Conservation (phyloP, 2,797 vertebrate genomes). For the Peromyscus eremicus region DNA sequence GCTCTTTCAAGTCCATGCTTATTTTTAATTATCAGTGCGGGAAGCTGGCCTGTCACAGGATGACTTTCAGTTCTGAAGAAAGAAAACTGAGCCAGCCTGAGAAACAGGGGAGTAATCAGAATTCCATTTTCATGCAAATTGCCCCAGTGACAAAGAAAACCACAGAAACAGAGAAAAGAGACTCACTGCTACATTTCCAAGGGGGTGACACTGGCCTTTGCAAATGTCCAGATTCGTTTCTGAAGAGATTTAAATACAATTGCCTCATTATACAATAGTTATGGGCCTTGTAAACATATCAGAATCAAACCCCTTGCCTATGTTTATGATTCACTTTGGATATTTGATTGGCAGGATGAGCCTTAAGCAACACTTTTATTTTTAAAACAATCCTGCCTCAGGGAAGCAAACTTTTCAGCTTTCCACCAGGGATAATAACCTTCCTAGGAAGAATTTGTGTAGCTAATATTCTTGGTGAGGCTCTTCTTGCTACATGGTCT, state of each 20-base stretch:
- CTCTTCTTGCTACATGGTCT: not conserved
- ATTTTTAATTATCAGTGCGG: constrained; percentile 80
- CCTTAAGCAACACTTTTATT: constrained; percentile 59
- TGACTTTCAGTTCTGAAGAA: constrained; percentile 63
- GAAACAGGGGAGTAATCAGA: constrained; percentile 59
- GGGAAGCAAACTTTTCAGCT: constrained; percentile 18
- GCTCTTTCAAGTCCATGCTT: constrained; percentile 75
- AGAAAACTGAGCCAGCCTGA: not conserved
- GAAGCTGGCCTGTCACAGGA: constrained; percentile 47
- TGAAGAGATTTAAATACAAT: constrained; percentile 69
- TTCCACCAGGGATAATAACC: not conserved
- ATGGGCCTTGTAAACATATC: constrained; percentile 35
- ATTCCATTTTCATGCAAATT: constrained; percentile 77
- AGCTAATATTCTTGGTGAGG: not conserved
- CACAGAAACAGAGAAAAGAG: not conserved
- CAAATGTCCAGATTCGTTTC: constrained; percentile 56
- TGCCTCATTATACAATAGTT: constrained; percentile 70
- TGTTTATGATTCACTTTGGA: constrained; percentile 62
- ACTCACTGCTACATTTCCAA: constrained; percentile 49
- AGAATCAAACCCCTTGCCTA: constrained; percentile 31
- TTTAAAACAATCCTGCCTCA: constrained; percentile 40
- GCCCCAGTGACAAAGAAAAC: constrained; percentile 61
- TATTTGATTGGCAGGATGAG: constrained; percentile 70
- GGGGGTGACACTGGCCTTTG: constrained; percentile 70
- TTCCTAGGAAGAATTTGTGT: not conserved